Evolutionary conservation across 2,113 vertebrate species (phyloP).

Genomic region (Morone chrysops): DNA sequence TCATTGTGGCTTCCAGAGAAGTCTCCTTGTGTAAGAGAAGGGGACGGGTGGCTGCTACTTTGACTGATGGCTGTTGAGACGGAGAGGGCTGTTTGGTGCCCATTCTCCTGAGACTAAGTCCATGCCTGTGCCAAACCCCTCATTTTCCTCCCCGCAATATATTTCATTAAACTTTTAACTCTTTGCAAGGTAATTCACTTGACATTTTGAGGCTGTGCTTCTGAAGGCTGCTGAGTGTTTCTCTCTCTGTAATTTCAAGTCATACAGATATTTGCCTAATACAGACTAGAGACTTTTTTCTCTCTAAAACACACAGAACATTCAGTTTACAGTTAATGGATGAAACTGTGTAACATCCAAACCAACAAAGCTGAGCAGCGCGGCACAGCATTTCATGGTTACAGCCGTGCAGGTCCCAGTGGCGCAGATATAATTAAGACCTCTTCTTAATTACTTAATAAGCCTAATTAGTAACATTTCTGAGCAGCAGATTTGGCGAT

Average conservation of each 20-base stretch:
- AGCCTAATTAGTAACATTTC: slow-evolving; percentile 83
- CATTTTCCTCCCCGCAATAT: slow-evolving; percentile 75
- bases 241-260: slow-evolving; percentile 66
- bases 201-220: slow-evolving; percentile 73
- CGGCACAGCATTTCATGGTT: slow-evolving; percentile 72
- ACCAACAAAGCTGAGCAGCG: slow-evolving; percentile 59
- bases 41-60: slow-evolving; percentile 70
- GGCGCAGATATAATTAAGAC: slow-evolving; percentile 84
- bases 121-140: slow-evolving; percentile 77
- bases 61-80: slow-evolving; percentile 78
- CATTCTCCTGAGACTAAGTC: slow-evolving; percentile 75
- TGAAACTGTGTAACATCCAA: slow-evolving; percentile 58
- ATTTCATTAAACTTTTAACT: slow-evolving; percentile 84
- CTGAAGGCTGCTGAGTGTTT: slow-evolving; percentile 66
- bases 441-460: slow-evolving; percentile 86
- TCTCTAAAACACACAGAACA: slow-evolving; percentile 13
- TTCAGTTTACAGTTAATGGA: slow-evolving; percentile 42
- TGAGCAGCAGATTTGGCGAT: slow-evolving; percentile 76
- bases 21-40: slow-evolving; percentile 77
- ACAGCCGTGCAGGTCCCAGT: slow-evolving; percentile 77
- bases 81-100: slow-evolving; percentile 58
- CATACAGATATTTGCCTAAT: slow-evolving; percentile 58
- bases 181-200: slow-evolving; percentile 78
- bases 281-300: slow-evolving; percentile 36
- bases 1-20: slow-evolving; percentile 72